Evolutionary conservation across 2,113 vertebrate species (phyloP).

Genomic region (Acrocephalus arundinaceus): DNA sequence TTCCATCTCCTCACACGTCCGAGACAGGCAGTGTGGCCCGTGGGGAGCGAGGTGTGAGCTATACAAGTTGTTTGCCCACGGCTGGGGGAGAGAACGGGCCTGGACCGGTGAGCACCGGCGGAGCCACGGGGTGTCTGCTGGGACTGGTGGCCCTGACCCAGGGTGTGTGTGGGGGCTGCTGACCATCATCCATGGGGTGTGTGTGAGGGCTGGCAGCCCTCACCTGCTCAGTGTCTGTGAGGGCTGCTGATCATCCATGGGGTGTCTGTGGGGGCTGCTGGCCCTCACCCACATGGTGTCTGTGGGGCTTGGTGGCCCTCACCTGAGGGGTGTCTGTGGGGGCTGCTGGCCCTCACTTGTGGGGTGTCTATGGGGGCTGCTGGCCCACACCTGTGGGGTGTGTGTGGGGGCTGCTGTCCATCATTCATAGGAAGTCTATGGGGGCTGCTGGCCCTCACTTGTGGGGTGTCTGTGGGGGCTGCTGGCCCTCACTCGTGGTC

Average conservation of each 20-base stretch:
- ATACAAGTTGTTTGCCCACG: background rate
- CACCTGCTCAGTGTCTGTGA: fast-evolving
- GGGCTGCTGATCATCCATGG: fast-evolving
- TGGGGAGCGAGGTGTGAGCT: slow-evolving; percentile 16
- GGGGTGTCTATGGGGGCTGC: background rate
- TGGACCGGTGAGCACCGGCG: fast-evolving
- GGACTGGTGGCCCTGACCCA: background rate
- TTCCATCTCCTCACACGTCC: slow-evolving; percentile 52
- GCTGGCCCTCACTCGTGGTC: fast-evolving
- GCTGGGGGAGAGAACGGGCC: background rate
- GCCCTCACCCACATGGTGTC: fast-evolving
- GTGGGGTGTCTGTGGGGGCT: fast-evolving
- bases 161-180: background rate
- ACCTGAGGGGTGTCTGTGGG: fast-evolving
- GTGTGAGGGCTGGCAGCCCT: fast-evolving
- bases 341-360: background rate
- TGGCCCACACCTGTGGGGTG: background rate
- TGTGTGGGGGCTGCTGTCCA: fast-evolving
- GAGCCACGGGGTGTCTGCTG: fast-evolving
- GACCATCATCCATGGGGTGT: background rate
- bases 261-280: fast-evolving
- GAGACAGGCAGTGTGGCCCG: background rate
- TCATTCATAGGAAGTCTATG: fast-evolving
- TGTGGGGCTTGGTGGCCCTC: background rate
- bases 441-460: fast-evolving